Percentiles rank a stretch among this genome's conserved stretches.
phyloP scores from a whole-genome alignment of 1,140 invertebrate species.

The Globodera rostochiensis region DNA sequence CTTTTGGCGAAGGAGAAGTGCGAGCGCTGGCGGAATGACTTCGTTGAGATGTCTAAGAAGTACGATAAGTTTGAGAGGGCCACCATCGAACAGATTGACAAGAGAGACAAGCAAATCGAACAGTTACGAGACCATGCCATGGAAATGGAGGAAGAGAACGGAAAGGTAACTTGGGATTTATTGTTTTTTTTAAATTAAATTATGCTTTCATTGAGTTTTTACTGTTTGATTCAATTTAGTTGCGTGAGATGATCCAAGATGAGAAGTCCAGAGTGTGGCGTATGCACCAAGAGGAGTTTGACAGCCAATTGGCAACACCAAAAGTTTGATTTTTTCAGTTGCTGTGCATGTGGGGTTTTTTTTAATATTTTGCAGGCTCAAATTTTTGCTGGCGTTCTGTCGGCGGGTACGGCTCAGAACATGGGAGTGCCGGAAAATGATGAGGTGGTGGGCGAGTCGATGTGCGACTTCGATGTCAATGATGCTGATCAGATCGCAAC shows the following conservation, averaged over 20 bases:
- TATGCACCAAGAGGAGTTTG: background rate
- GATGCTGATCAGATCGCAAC: slow-evolving; percentile 22
- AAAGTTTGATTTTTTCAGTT: slow-evolving; percentile 7
- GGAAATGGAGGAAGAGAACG: slow-evolving; percentile 26
- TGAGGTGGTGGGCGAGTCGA: background rate
- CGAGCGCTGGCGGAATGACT: background rate
- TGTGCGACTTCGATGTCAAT: background rate
- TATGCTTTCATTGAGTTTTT: background rate
- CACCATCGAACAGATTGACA: slow-evolving; percentile 1
- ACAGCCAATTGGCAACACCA: background rate
- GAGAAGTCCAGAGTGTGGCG: background rate
- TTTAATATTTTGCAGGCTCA: background rate
- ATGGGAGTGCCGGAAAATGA: slow-evolving; percentile 3
- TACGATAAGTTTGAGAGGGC: background rate
- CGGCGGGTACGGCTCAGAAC: background rate
- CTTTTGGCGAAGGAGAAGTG: background rate
- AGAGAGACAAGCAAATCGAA: slow-evolving; percentile 4
- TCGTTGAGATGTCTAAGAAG: background rate
- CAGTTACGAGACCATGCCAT: slow-evolving; percentile 5
- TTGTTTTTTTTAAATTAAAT: background rate
- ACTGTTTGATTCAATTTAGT: background rate
- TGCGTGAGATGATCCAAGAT: slow-evolving; percentile 20
- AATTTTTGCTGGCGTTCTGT: background rate
- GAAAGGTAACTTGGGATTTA: background rate
- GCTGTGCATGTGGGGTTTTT: no score